A percentile compares a stretch with the other conserved stretches of the same genome.
Evolutionary conservation across 2,113 vertebrate species (phyloP).

Genomic region (Psammodynastes pulverulentus): DNA sequence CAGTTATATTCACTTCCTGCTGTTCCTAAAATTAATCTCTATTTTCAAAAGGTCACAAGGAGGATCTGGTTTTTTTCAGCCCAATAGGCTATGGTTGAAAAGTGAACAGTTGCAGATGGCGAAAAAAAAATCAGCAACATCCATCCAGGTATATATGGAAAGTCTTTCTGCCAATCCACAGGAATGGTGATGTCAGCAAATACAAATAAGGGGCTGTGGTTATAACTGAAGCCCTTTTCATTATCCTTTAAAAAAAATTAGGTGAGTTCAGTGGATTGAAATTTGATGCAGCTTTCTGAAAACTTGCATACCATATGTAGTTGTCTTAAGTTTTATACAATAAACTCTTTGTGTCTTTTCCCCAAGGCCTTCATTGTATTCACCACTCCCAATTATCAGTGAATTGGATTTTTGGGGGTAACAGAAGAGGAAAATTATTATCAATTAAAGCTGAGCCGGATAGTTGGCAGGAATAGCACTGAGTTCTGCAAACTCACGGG

Average conservation of each 20-base stretch:
- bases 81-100: not conserved
- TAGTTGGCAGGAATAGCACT: no score
- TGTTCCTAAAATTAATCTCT: not conserved
- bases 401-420: not conserved
- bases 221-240: not conserved
- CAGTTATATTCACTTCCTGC: not conserved
- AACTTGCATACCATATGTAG: not conserved
- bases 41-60: not conserved
- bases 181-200: not conserved
- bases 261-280: not conserved
- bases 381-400: not conserved
- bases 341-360: not conserved
- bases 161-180: not conserved
- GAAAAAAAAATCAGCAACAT: not conserved
- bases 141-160: not conserved
- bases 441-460: not conserved
- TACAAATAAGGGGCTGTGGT: not conserved
- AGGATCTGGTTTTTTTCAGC: no score
- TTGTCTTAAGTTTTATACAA: not conserved
- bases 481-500: no score
- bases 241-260: not conserved
- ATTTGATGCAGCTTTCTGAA: not conserved
- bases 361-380: not conserved
- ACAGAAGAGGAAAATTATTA: not conserved
- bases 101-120: not conserved